Conservation (phyloP, 2,888 invertebrate species). For the Apotomis capreana region DNA sequence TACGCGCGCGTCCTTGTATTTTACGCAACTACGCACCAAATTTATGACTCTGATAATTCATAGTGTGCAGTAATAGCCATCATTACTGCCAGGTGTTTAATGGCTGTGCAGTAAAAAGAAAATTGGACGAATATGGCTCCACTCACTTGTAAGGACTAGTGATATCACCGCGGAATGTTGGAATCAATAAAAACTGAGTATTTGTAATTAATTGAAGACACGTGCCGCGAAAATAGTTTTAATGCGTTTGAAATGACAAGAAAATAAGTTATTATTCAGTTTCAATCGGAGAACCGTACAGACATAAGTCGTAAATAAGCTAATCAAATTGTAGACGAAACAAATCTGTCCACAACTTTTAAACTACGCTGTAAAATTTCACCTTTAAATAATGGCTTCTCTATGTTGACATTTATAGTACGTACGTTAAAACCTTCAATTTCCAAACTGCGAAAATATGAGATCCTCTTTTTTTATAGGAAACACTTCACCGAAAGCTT, state of each 20-base stretch:
- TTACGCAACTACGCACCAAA: conserved; percentile 32
- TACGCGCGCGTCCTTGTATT: conserved; percentile 27
- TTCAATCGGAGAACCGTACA: no score
- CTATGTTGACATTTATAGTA: no score
- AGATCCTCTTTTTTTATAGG: no score
- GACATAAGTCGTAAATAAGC: no score
- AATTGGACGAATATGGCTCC: conserved; percentile 50
- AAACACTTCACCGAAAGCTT: no score
- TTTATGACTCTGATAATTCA: conserved; percentile 40
- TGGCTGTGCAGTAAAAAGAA: conserved; percentile 34
- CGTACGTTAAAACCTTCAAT: no score
- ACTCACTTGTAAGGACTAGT: conserved; percentile 52
- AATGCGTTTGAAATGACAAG: neutral
- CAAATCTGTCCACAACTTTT: no score
- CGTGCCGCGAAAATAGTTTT: neutral
- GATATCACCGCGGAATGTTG: conserved; percentile 3
- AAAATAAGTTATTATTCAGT: no score
- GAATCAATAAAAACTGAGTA: neutral
- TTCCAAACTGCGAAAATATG: no score
- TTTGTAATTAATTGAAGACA: neutral
- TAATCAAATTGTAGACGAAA: no score
- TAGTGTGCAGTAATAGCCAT: conserved; percentile 34
- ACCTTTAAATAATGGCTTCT: no score
- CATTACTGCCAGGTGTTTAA: conserved; percentile 41
- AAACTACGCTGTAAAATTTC: no score